Evolutionary conservation across 2,113 vertebrate genomes (phyloP), one percentile per base, ranked within the genome.

Genomic region (Machaerirhynchus nigripectus): DNA sequence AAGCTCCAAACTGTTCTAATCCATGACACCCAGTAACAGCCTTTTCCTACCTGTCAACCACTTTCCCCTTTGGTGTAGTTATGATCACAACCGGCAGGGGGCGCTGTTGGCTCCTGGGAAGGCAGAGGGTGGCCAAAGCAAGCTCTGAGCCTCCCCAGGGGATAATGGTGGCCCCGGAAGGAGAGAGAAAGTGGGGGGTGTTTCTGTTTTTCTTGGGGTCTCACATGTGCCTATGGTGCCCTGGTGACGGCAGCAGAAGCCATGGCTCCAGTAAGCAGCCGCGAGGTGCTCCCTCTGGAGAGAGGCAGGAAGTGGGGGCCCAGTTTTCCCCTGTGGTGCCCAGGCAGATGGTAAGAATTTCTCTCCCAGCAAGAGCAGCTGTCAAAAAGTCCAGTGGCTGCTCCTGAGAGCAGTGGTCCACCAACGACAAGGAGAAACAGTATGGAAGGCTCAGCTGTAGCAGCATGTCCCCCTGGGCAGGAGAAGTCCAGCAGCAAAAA

Each of bases 211-310:
- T 13, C 19, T 18, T 18, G 49, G 65, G n/a, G 18, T 49, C 17
- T 68, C 46, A 26, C 2, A 3, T 27, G 33, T 49, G 33, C 33
- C 3, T 1, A 7, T 2, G 33, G 13, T 69, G 33, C 35, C 11
- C 46, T 68, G 65, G 33, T 1, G 6, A 23, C 2, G 6, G 15
- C 6, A 8, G 27, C 35, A 52, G 49, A 14, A 30, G n/a, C 46
- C 1, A 3, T 21, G 19, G n/a, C n/a, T 69, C 46, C 46, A 28
- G 46, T 21, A 37, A 50, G 18, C 13, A 69, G n/a, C 18, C 2
- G 7, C 1, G 19, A 37, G n/a, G n/a, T 50, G 26, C n/a, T 28
- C 4, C 37, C 27, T 40, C 37, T 0, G 3, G 19, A 50, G 14
- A 22, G 19, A 39, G 47, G 4, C 35, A 69, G 47, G 26, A 30